phyloP scores from a whole-genome alignment of 2,888 invertebrate genomes.

The Catotricha subobsoleta region DNA sequence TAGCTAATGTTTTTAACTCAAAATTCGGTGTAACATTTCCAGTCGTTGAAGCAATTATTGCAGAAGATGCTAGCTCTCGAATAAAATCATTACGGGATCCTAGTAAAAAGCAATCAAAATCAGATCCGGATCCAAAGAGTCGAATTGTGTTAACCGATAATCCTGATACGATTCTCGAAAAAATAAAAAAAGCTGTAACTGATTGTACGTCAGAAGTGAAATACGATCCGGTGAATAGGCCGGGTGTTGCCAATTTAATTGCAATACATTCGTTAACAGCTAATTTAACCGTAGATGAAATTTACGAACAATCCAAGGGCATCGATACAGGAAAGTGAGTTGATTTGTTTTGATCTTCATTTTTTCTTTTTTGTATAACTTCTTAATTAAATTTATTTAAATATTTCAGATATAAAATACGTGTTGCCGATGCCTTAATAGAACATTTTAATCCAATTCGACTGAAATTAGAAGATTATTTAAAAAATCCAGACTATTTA shows the following conservation, averaged over 20 bases:
- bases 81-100: conserved; percentile 77
- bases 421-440: conserved; percentile 53
- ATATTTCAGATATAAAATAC: conserved; percentile 43
- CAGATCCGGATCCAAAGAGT: conserved; percentile 58
- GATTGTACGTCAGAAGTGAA: conserved; percentile 73
- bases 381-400: conserved; percentile 1
- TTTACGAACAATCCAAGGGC: conserved; percentile 42
- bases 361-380: too few species aligned
- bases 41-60: conserved; percentile 45
- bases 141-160: conserved; percentile 64
- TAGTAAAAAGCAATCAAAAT: conserved; percentile 94
- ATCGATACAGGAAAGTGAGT: conserved; percentile 54
- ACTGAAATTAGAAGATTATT: conserved; percentile 35
- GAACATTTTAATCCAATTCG: conserved; percentile 53
- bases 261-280: conserved; percentile 60
- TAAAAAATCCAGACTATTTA: conserved; percentile 43
- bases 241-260: conserved; percentile 82
- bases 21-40: conserved; percentile 65
- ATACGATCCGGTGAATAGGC: conserved; percentile 57
- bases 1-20: conserved; percentile 64
- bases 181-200: conserved; percentile 76
- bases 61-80: conserved; percentile 39
- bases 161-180: conserved; percentile 46
- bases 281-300: conserved; percentile 44
- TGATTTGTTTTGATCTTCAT: too few species aligned